Conservation (phyloP, 2,888 invertebrate species). For the Drosophila hamatofila region DNA sequence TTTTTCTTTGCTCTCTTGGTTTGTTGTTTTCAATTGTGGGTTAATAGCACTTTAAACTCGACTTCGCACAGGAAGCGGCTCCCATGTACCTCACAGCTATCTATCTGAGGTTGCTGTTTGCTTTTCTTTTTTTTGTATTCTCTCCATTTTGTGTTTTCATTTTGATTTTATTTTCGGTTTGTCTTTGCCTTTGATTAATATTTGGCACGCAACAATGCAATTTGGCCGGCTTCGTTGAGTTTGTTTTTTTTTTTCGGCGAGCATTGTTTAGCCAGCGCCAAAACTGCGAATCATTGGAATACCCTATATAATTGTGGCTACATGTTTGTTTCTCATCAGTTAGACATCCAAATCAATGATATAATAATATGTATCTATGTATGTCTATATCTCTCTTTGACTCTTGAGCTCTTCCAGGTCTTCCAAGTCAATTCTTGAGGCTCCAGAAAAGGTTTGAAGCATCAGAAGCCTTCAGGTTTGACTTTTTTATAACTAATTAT, state of each 20-base stretch:
- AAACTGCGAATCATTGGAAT: conserved; percentile 6
- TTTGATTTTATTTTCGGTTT: conserved; percentile 39
- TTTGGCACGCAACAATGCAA: conserved; percentile 78
- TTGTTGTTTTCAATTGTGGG: conserved; percentile 63
- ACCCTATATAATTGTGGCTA: background rate
- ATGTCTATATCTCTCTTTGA: background rate
- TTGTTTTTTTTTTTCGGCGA: background rate
- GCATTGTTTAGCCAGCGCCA: conserved; percentile 5
- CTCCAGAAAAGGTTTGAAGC: background rate
- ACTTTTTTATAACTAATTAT: no score
- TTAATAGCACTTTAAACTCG: conserved; percentile 77
- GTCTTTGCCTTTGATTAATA: conserved; percentile 62
- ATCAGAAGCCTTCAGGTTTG: no score
- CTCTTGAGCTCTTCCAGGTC: background rate
- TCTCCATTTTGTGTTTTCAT: background rate
- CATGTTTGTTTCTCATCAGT: no score
- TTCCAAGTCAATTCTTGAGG: background rate
- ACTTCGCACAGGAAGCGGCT: conserved; percentile 59
- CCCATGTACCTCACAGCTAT: conserved; percentile 35
- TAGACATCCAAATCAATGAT: no score
- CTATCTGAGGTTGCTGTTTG: conserved; percentile 32
- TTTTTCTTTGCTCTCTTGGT: conserved; percentile 5
- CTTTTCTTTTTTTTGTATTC: conserved; percentile 7
- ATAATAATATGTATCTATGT: no score
- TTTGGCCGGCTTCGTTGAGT: conserved; percentile 50